Evolutionary conservation across 2,888 invertebrate species (phyloP), one percentile per base, ranked within the genome.

Genomic region (Nomada flava): DNA sequence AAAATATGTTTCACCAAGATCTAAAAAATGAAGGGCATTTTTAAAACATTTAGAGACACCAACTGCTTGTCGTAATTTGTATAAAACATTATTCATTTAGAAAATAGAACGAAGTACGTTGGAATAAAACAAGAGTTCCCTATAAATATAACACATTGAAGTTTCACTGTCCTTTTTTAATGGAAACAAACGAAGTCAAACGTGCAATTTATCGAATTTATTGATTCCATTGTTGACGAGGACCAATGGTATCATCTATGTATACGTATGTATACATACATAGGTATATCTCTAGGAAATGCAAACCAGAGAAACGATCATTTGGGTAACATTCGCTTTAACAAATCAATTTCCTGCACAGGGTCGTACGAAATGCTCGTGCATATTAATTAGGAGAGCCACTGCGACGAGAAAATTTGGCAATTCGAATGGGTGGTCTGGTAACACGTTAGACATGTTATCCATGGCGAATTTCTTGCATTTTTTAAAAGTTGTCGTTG

Each of bases 291-390:
- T 63, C 70, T 69, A 29, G 42, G 77, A 78, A 79, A 81, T 69
- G 76, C 76, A 81, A 81, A 81, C 64, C 36, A 42, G 26, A 67
- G 47, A 53, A 57, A 29, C 69, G 68, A 82, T 82, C 62, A 71
- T 36, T 62, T 50, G 42, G 62, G 29, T 68, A 82, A 74, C 78
- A 63, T 78, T 78, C 59, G 74, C 59, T 71, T 55, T 53, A 55
- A 64, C 83, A 63, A 83, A 82, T 82, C 82, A 81, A 83, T 82
- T 83, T 76, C 57, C 72, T 13, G 44, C 57, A 15, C 60, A 20
- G 59, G 13, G 13, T 53, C n/a, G 53, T 23, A 10, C 15, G 26
- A 29, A 44, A 29, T n/a, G n/a, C 13, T 42, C 26, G 44, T 18
- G 76, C 62, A 64, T 71, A 64, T 71, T 76, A 71, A 76, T 76